Evolutionary conservation across 1,140 invertebrate species (phyloP).

Genomic region (Zaprionus vittiger): DNA sequence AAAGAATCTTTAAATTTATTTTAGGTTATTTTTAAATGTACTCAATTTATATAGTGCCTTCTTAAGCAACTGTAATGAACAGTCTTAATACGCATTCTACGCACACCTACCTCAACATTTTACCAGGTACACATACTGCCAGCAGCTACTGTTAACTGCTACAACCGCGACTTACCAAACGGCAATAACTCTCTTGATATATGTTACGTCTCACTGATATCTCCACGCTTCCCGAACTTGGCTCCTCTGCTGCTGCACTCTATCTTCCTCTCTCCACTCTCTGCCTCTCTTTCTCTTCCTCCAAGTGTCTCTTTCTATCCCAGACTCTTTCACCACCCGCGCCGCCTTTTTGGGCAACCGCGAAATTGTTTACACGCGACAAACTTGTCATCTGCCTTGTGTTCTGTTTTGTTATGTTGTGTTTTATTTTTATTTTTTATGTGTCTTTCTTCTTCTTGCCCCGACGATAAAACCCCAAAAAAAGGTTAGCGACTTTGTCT

Average conservation of each 20-base stretch:
- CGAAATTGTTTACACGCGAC: conserved; percentile 80
- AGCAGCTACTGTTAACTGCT: conserved; percentile 42
- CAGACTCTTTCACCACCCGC: conserved; percentile 49
- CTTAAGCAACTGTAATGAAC: too few relatives aligned
- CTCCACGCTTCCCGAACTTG: conserved; percentile 23
- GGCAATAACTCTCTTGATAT: conserved; percentile 64
- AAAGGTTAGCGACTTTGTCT: conserved; percentile 74
- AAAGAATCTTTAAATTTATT: background rate
- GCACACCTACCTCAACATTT: conserved; percentile 33
- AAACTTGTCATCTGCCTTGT: conserved; percentile 71
- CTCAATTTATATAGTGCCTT: too few relatives aligned
- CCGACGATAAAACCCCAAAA: conserved; percentile 65
- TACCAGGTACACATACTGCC: conserved; percentile 21
- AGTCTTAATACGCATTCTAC: background rate
- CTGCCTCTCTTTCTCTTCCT: background rate
- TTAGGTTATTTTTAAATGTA: background rate
- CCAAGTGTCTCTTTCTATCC: too few relatives aligned
- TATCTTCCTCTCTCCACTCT: background rate
- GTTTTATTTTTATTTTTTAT: conserved; percentile 49
- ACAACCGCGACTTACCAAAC: conserved; percentile 35
- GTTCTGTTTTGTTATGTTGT: conserved; percentile 21
- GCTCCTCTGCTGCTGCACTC: background rate
- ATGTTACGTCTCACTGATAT: conserved; percentile 68
- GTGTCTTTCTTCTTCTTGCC: conserved; percentile 37
- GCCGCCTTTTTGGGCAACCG: conserved; percentile 68